Evolutionary conservation across 92 coral and sea anemone genomes (phyloP).

Genomic region (Chrysogorgia sp.): DNA sequence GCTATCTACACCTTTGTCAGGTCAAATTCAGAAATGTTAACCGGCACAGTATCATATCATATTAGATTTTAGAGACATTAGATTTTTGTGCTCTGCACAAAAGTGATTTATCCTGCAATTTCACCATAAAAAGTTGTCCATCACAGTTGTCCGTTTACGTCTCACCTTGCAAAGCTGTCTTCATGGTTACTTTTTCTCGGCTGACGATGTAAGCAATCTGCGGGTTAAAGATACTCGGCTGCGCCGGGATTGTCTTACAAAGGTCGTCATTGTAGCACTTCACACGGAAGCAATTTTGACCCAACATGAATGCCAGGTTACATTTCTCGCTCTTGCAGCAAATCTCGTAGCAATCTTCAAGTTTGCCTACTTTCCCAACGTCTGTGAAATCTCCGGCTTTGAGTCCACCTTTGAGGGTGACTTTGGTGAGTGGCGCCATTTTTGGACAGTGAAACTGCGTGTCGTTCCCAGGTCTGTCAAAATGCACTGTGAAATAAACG

Average conservation of each 20-base stretch:
- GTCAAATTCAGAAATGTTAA: neutral
- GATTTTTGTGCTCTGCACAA: neutral
- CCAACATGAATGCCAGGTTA: constrained; percentile 95
- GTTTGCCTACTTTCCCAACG: constrained; percentile 92
- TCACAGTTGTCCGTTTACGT: neutral
- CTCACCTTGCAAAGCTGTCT: constrained; percentile 28
- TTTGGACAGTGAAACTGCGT: constrained; percentile 72
- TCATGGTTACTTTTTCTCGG: constrained; percentile 61
- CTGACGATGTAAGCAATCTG: constrained; percentile 93
- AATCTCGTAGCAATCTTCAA: constrained; percentile 89
- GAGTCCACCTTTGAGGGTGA: constrained; percentile 94
- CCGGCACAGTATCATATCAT: neutral
- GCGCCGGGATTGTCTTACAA: constrained; percentile 93
- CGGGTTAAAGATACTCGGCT: constrained; percentile 96
- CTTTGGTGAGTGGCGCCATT: constrained; percentile 84
- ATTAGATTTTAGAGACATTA: neutral
- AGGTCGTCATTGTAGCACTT: constrained; percentile 84
- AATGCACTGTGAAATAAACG: constrained; percentile 62
- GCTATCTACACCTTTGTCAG: neutral
- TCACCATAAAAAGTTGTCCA: neutral
- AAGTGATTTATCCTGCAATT: too few species aligned
- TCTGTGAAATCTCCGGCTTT: constrained; percentile 98
- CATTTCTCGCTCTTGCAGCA: constrained; percentile 89
- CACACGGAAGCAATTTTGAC: constrained; percentile 96
- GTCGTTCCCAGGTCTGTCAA: constrained; percentile 61